phyloP scores from a whole-genome alignment of 53 echinoderm and acorn worm genomes.

The Henricia sp. region DNA sequence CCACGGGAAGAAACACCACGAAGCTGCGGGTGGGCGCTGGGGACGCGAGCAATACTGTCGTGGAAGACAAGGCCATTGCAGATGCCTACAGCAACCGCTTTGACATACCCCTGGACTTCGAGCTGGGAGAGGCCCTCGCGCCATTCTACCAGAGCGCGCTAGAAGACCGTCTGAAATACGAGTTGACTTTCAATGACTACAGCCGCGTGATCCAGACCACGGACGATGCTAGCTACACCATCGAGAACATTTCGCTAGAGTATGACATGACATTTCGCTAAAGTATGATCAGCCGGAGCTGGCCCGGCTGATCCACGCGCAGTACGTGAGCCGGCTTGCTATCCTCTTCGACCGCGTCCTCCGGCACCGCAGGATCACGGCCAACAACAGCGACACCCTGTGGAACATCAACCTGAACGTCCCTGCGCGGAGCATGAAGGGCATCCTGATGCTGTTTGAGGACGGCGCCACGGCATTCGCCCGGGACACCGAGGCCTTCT shows the following conservation, averaged over 20 bases:
- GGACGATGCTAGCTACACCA: background rate
- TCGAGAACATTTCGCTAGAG: background rate
- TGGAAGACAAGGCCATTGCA: conserved; percentile 30
- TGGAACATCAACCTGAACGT: background rate
- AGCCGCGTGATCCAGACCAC: background rate
- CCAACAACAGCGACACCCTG: too few species aligned
- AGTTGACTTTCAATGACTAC: conserved; percentile 24
- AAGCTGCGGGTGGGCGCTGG: conserved; percentile 46
- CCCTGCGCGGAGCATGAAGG: background rate
- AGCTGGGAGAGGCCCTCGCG: conserved; percentile 16
- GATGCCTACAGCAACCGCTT: conserved; percentile 43
- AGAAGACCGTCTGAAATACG: conserved; percentile 27
- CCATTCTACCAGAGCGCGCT: conserved; percentile 57
- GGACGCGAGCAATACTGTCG: conserved; percentile 1
- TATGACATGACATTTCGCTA: background rate
- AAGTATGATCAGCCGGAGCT: background rate
- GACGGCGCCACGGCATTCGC: background rate
- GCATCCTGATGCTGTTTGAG: background rate
- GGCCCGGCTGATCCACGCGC: conserved; percentile 12
- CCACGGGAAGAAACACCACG: background rate
- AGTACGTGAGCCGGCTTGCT: conserved; percentile 14
- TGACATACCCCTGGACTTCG: conserved; percentile 36
- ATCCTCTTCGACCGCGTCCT: background rate
- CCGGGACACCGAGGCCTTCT: background rate
- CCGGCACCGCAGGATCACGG: conserved; percentile 1